phyloP scores from a whole-genome alignment of 2,113 vertebrate genomes.

The Oxyura jamaicensis region DNA sequence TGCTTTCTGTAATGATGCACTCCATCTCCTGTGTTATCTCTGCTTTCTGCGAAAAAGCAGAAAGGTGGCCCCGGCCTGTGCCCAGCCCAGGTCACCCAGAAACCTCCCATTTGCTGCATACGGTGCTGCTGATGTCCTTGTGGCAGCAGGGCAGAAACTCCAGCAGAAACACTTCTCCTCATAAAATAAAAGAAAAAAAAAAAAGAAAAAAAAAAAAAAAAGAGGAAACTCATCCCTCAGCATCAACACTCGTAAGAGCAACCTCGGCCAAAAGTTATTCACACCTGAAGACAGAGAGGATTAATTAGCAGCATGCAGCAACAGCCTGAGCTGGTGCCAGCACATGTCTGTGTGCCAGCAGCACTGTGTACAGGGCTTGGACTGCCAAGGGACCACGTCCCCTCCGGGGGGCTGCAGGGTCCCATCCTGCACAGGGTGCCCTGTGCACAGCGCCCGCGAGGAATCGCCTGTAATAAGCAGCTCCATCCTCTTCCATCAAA shows the following conservation, averaged over 20 bases:
- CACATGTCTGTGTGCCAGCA: accelerated
- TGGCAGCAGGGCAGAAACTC: neutral
- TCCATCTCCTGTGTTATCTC: accelerated
- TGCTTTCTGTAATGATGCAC: neutral
- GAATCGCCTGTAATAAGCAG: neutral
- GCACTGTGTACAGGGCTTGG: accelerated
- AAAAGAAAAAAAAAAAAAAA: neutral
- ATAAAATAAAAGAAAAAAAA: neutral
- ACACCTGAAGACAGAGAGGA: neutral
- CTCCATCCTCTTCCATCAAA: neutral
- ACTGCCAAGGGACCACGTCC: neutral
- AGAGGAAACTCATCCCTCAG: neutral
- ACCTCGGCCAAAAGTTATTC: too few species aligned
- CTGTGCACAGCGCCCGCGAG: neutral
- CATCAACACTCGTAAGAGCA: neutral
- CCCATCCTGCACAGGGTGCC: neutral
- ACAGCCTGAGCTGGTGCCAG: neutral
- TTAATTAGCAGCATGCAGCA: neutral
- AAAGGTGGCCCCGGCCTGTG: neutral
- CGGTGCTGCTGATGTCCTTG: neutral
- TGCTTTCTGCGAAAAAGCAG: neutral
- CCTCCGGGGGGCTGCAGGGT: neutral
- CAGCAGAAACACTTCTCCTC: neutral
- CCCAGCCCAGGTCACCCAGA: neutral
- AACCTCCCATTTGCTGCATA: neutral